Base-by-base conservation (phyloP, 2,888 invertebrate species). In the Pomacea canaliculata region DNA sequence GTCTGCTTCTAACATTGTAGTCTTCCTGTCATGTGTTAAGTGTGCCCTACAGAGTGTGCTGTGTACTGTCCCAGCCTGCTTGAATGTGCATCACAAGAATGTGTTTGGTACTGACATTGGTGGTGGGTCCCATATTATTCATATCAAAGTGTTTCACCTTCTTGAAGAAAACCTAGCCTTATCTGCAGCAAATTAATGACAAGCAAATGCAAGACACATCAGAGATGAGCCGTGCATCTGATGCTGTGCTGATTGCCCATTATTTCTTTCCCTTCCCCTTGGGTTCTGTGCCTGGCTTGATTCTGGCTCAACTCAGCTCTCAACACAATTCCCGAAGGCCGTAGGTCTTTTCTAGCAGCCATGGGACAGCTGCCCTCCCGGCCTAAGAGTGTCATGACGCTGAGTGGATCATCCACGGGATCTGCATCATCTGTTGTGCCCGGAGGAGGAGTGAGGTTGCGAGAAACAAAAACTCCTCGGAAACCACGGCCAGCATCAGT, bases 321-420 rank as follows among this genome's bases (percentile, higher is more conserved):
- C 77, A 84, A 86, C 84, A 82, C 87, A 81, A 87, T 88, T 79
- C 86, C 85, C 75, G 88, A 88, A 83, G 82, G 86, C 81, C 82
- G 83, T 78, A 85, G 86, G 80, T 87, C 87, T 88, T 84, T 88
- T 88, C 82, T 87, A 88, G 88, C 86, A 69, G 81, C 85, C 23
- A 72, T 71, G 59, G 83, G 82, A 65, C 80, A 83, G 51, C 79
- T 82, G 37, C 84, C 87, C 37, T 51, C 76, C 56, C 51, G 70
- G 27, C 70, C 76, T 37, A 76, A 74, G 69, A 74, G 74, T 70
- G 76, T 76, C 23, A 65, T 76, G 23, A 70, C 77, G 13, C 37
- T 76, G 4, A 77, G 65, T 63, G 63, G 63, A 63, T 63, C 75
- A n/a, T 71, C 71, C 8, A 46, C 67, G 19, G 71, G 70, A 5